Percentiles rank a stretch among this genome's conserved stretches.
phyloP scores from a whole-genome alignment of 2,797 vertebrate genomes.

The Leuciscus waleckii region DNA sequence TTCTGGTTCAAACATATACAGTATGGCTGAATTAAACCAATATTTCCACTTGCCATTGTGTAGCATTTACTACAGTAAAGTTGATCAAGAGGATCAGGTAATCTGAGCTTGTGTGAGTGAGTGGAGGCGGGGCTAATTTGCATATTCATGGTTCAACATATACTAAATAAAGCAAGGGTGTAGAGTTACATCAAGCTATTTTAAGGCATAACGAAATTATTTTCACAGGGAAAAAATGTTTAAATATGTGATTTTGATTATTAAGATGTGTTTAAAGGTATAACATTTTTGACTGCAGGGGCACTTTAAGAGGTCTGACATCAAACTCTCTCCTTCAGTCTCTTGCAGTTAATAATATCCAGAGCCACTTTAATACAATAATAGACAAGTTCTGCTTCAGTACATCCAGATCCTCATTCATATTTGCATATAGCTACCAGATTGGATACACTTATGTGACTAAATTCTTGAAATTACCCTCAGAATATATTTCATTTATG shows the following conservation, averaged over 20 bases:
- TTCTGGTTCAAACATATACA: background rate
- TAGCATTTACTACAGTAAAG: background rate
- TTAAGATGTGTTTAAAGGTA: background rate
- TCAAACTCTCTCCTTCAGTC: constrained; percentile 1
- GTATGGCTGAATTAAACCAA: background rate
- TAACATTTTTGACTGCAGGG: background rate
- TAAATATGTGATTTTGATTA: background rate
- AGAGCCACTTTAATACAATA: constrained; percentile 9
- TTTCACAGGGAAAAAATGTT: background rate
- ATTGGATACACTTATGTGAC: background rate
- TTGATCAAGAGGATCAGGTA: background rate
- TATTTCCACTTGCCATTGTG: too few species aligned
- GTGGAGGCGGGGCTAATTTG: too few species aligned
- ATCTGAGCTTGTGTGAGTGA: background rate
- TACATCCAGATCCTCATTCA: background rate
- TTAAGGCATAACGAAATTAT: background rate
- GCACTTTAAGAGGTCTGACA: constrained; percentile 38
- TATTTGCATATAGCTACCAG: background rate
- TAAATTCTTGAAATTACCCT: background rate
- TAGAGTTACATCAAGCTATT: background rate
- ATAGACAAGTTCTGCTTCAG: constrained; percentile 20
- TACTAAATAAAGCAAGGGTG: background rate
- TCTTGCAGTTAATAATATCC: constrained; percentile 2
- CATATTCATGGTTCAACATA: background rate
- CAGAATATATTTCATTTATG: background rate